A percentile compares a stretch with the other conserved stretches of the same genome.
Evolutionary conservation across 2,797 vertebrate species (phyloP).

Genomic region (Halcyon smyrnensis): DNA sequence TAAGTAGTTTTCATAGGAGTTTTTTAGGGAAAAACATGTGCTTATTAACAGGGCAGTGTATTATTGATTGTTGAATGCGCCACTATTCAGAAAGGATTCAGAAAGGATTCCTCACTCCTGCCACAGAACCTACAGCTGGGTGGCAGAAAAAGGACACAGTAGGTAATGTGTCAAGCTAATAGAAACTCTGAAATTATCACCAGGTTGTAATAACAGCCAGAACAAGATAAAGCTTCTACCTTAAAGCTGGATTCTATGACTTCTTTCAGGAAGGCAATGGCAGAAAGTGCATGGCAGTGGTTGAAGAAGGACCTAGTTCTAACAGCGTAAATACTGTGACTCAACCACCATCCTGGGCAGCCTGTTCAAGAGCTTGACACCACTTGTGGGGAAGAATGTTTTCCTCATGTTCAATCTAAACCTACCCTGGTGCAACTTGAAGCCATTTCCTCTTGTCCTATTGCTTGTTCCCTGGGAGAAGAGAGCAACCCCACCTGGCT

Average conservation of each 20-base stretch:
- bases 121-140: neutral
- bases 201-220: neutral
- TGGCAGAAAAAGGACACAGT: neutral
- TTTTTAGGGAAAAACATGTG: neutral
- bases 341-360: too few relatives aligned
- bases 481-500: too few relatives aligned
- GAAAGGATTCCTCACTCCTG: neutral
- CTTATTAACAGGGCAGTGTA: neutral
- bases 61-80: neutral
- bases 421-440: too few relatives aligned
- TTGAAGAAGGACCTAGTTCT: neutral
- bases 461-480: too few relatives aligned
- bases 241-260: neutral
- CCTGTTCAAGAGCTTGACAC: too few relatives aligned
- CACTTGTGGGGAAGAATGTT: too few relatives aligned
- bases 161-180: neutral
- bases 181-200: neutral
- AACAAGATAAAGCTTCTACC: neutral
- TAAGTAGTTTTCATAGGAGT: neutral
- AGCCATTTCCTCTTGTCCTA: too few relatives aligned
- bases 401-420: too few relatives aligned
- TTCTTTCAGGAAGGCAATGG: neutral
- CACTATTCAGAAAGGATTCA: neutral
- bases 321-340: neutral
- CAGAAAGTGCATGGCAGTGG: neutral